These are phyloP conservation scores for Eucidaris tribuloides DNA, from an alignment of 35 echinoderm and acorn worm genomes.

Conservation along the genomic window DNA sequence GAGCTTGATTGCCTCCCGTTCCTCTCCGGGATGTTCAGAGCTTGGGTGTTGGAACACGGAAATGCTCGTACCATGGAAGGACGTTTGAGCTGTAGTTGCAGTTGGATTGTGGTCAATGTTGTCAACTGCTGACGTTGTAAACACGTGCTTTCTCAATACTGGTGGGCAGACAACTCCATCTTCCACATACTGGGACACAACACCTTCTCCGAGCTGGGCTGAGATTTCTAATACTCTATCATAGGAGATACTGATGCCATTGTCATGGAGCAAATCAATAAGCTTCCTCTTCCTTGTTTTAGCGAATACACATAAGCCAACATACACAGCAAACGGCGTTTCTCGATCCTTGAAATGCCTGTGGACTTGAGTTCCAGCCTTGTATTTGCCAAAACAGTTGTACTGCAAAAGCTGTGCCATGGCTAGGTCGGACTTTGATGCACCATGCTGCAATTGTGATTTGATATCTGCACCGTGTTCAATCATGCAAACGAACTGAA, in stretches of 20 bases:
- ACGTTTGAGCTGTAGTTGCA: conserved; percentile 33
- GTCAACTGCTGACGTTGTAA: conserved; percentile 25
- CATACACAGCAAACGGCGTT: conserved; percentile 1
- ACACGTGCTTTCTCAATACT: too few relatives aligned
- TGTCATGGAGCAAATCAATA: conserved; percentile 4
- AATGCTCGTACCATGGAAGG: conserved; percentile 57
- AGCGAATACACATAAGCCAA: background rate
- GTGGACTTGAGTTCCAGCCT: background rate
- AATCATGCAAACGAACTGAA: conserved; percentile 39
- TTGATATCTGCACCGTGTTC: conserved; percentile 41
- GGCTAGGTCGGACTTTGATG: background rate
- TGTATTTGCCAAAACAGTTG: background rate
- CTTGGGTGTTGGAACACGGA: conserved; percentile 10
- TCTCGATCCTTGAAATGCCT: background rate
- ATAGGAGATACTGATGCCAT: conserved; percentile 13
- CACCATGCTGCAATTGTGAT: background rate
- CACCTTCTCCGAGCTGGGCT: background rate
- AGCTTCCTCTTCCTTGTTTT: conserved; percentile 24
- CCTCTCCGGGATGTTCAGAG: background rate
- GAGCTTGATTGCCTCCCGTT: background rate
- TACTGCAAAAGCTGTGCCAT: background rate
- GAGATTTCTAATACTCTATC: conserved; percentile 23
- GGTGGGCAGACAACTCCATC: too few relatives aligned
- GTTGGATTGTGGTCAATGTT: conserved; percentile 63
- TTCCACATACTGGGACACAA: background rate